phyloP scores from a whole-genome alignment of 2,888 invertebrate species.

The Limnephilus marmoratus region DNA sequence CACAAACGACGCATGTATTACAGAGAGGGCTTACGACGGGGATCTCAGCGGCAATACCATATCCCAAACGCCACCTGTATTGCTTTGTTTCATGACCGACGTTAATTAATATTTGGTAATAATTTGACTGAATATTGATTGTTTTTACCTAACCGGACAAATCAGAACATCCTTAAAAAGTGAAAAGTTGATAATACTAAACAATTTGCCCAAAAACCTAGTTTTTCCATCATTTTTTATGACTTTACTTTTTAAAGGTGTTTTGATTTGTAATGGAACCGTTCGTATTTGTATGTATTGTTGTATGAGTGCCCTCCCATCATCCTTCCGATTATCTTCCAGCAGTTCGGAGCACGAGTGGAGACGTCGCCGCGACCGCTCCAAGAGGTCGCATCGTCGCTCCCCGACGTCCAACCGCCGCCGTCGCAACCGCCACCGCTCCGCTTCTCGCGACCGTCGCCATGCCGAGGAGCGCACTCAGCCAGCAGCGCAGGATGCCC shows the following conservation, averaged over 20 bases:
- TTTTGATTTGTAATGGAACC: too few relatives aligned
- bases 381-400: constrained; percentile 90
- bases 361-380: constrained; percentile 88
- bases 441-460: constrained; percentile 52
- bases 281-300: neutral
- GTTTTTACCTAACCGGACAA: too few relatives aligned
- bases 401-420: constrained; percentile 88
- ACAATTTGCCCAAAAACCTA: too few relatives aligned
- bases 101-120: neutral
- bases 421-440: constrained; percentile 79
- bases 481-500: constrained; percentile 67
- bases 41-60: neutral
- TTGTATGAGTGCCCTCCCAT: neutral
- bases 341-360: constrained; percentile 85
- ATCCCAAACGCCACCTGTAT: neutral
- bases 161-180: too few relatives aligned
- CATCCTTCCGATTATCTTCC: constrained; percentile 22
- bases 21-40: neutral
- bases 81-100: neutral
- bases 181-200: too few relatives aligned
- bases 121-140: neutral
- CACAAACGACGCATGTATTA: neutral
- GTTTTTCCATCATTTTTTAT: neutral
- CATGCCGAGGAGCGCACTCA: constrained; percentile 68
- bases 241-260: too few relatives aligned